Conservation (phyloP, 2,113 vertebrate species). For the Cepphus grylle region DNA sequence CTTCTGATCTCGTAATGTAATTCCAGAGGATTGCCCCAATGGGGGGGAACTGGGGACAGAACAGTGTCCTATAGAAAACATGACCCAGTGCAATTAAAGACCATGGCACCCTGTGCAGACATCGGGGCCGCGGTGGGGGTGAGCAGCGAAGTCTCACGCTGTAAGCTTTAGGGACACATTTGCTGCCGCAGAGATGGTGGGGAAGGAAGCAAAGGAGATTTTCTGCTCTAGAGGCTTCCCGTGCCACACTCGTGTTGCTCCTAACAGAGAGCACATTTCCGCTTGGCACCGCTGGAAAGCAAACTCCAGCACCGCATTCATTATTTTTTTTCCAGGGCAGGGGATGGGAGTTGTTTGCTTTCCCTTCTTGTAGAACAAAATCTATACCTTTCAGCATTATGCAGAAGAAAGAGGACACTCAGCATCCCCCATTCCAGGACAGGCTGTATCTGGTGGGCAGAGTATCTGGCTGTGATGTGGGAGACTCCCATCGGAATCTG, state of each 20-base stretch:
- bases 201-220: background rate
- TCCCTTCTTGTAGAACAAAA: background rate
- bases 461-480: accelerated
- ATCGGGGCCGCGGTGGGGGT: accelerated
- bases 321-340: background rate
- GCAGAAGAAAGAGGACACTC: too few relatives aligned
- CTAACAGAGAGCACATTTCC: background rate
- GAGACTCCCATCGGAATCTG: background rate
- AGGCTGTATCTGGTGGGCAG: background rate
- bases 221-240: background rate
- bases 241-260: accelerated
- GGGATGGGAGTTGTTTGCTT: background rate
- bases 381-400: background rate
- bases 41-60: background rate
- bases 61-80: background rate
- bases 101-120: background rate
- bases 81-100: background rate
- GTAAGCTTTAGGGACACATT: background rate
- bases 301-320: background rate
- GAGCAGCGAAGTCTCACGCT: background rate
- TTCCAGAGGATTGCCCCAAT: background rate
- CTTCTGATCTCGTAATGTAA: background rate
- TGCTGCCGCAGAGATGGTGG: background rate
- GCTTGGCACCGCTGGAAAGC: background rate
- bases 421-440: background rate